These are phyloP conservation scores for Pseudoatta argentina DNA, from an alignment of 1,140 invertebrate species.

Conservation along the genomic window DNA sequence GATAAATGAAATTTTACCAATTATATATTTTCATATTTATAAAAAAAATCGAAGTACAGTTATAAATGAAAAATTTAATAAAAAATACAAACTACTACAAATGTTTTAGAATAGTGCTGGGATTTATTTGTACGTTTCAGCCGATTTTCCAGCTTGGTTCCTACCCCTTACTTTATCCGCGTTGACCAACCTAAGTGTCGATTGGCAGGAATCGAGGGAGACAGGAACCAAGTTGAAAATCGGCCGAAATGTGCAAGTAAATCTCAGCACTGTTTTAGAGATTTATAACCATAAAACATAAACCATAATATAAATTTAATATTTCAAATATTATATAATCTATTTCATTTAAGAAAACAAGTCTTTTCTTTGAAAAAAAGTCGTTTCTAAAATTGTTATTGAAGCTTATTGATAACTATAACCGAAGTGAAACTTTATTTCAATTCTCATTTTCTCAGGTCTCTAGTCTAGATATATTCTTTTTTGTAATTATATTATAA, in stretches of 20 bases:
- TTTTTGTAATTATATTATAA: not conserved
- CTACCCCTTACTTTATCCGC: too few species aligned
- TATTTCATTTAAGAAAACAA: not conserved
- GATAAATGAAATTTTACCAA: not conserved
- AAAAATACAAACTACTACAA: not conserved
- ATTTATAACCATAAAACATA: not conserved
- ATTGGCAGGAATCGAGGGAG: too few species aligned
- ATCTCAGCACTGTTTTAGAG: not conserved
- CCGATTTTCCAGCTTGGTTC: too few species aligned
- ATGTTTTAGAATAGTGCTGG: not conserved
- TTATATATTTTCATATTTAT: slow-evolving; percentile 6
- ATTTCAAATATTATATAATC: not conserved
- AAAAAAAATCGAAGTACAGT: not conserved
- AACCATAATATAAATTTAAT: not conserved
- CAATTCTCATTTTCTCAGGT: not conserved
- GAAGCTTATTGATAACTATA: not conserved
- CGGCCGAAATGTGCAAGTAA: too few species aligned
- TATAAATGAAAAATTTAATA: slow-evolving; percentile 1
- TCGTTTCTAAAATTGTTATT: not conserved
- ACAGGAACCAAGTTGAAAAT: too few species aligned
- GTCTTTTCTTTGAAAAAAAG: not conserved
- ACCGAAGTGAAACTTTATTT: not conserved
- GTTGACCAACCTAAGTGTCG: too few species aligned
- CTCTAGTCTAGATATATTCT: not conserved
- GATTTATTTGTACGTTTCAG: too few species aligned